Percentiles rank a stretch among this genome's conserved stretches.
These are phyloP conservation scores for Peromyscus maniculatus DNA, from an alignment of 2,113 vertebrate genomes.

Conservation along the genomic window DNA sequence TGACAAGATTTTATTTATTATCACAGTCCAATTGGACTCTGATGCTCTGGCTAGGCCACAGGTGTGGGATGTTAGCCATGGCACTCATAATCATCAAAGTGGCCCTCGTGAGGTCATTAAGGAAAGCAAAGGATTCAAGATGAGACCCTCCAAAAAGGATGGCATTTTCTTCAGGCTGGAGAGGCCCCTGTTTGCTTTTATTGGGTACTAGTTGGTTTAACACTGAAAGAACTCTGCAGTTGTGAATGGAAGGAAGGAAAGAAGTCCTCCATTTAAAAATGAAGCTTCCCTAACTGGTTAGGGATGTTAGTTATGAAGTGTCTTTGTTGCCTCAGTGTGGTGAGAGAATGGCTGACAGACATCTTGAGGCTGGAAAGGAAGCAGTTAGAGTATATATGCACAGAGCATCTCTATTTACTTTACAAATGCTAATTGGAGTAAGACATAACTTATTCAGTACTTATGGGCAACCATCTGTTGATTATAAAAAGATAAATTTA, in stretches of 20 bases:
- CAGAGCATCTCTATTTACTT: conserved; percentile 7
- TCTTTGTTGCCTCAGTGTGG: conserved; percentile 35
- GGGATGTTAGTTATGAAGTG: not conserved
- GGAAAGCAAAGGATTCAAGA: conserved; percentile 9
- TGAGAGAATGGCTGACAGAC: conserved; percentile 12
- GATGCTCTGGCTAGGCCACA: conserved; percentile 8
- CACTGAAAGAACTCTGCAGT: not conserved
- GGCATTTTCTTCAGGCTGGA: not conserved
- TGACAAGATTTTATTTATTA: conserved; percentile 80
- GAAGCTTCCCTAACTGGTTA: not conserved
- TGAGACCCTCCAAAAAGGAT: conserved; percentile 19
- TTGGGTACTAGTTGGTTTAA: conserved; percentile 25
- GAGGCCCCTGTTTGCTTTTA: conserved; percentile 60
- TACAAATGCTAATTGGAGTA: not conserved
- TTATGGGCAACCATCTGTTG: conserved; percentile 12
- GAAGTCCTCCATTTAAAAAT: not conserved
- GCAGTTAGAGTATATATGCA: conserved; percentile 28
- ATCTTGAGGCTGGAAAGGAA: conserved; percentile 7
- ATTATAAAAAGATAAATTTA: not conserved
- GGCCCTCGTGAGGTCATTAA: conserved; percentile 53
- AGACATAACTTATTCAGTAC: conserved; percentile 45
- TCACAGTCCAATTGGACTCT: conserved; percentile 75
- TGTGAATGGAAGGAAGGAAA: conserved; percentile 31
- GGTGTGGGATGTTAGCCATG: conserved; percentile 32
- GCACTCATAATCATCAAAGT: not conserved